Percentiles rank a stretch among this genome's conserved stretches.
phyloP scores from a whole-genome alignment of 2,888 invertebrate species.

The Limenitis camilla region DNA sequence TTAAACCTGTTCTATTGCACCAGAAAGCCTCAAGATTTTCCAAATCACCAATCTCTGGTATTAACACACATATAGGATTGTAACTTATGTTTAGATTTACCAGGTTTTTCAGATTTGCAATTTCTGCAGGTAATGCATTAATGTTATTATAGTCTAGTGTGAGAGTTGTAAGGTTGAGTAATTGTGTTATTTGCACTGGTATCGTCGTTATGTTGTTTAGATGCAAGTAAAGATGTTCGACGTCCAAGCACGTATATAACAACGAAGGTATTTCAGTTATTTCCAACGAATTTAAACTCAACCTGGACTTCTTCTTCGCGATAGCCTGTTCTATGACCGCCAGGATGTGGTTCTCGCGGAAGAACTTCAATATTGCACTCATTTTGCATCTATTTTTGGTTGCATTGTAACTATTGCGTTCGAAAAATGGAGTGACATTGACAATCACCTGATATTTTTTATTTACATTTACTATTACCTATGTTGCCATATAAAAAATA shows the following conservation, averaged over 20 bases:
- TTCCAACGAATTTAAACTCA: constrained; percentile 79
- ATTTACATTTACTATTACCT: constrained; percentile 28
- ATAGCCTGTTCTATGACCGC: constrained; percentile 79
- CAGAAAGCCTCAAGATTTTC: constrained; percentile 77
- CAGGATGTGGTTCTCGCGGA: constrained; percentile 79
- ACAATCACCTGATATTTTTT: constrained; percentile 33
- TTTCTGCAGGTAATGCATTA: constrained; percentile 73
- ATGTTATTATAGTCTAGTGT: constrained; percentile 80
- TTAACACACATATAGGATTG: constrained; percentile 75
- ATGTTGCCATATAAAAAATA: constrained; percentile 11
- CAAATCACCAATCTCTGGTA: constrained; percentile 76
- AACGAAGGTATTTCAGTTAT: constrained; percentile 75
- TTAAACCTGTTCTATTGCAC: constrained; percentile 77
- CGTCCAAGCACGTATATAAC: constrained; percentile 71
- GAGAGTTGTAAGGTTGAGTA: constrained; percentile 75
- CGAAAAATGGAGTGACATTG: constrained; percentile 35
- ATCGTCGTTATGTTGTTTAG: constrained; percentile 75
- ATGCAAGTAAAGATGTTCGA: constrained; percentile 78
- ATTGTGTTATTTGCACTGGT: constrained; percentile 61
- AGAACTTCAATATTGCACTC: constrained; percentile 80
- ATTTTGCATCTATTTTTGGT: constrained; percentile 60
- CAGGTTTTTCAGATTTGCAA: constrained; percentile 74
- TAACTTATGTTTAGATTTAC: constrained; percentile 79
- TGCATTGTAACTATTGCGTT: constrained; percentile 57
- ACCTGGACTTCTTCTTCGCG: constrained; percentile 71